Conservation (phyloP, 2,113 vertebrate species). For the Prunella himalayana region DNA sequence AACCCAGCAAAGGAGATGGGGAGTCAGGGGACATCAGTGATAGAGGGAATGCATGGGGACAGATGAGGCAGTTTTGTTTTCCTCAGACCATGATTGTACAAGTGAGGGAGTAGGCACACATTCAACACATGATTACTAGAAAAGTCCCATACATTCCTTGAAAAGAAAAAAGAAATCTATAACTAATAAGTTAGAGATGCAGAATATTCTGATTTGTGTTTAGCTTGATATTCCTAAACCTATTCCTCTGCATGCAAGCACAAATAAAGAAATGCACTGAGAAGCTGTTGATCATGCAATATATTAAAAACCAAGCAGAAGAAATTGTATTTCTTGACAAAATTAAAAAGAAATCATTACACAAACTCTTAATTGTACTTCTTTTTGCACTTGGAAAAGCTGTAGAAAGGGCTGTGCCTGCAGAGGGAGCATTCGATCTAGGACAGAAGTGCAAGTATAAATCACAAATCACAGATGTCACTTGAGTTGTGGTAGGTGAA, state of each 20-base stretch:
- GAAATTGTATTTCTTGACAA: background rate
- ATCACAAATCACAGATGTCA: background rate
- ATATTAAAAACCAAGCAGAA: background rate
- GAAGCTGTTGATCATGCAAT: background rate
- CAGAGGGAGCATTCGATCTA: conserved; percentile 67
- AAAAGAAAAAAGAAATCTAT: background rate
- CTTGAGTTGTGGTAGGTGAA: background rate
- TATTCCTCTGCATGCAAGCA: background rate
- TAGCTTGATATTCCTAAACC: background rate
- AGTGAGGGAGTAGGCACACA: background rate
- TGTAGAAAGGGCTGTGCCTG: conserved; percentile 26
- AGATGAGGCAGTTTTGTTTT: background rate
- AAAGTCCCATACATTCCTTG: background rate
- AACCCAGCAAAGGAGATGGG: background rate
- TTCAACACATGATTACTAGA: background rate
- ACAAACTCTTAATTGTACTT: background rate
- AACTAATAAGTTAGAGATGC: background rate
- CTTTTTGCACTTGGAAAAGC: background rate
- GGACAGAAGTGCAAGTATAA: background rate
- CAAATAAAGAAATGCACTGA: background rate
- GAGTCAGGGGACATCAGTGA: background rate
- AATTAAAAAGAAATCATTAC: background rate
- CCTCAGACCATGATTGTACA: background rate
- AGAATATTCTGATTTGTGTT: background rate
- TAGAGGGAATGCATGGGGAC: background rate